Evolutionary conservation across 2,113 vertebrate species (phyloP).

Genomic region (Thomomys bottae): DNA sequence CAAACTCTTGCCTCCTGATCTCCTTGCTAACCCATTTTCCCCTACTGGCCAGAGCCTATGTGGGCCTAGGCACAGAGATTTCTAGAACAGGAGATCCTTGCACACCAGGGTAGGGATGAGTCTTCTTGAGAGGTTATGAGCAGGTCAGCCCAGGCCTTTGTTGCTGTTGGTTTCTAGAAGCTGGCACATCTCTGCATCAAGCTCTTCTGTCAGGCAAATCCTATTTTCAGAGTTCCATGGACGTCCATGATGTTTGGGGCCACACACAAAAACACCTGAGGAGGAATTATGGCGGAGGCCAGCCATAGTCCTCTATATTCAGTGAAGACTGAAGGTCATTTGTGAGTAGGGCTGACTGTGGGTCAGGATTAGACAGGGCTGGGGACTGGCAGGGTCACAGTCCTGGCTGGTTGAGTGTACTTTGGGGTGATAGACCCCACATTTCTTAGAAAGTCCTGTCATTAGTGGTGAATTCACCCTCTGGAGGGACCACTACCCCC

Average conservation of each 20-base stretch:
- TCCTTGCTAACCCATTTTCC: background rate
- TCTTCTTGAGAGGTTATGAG: background rate
- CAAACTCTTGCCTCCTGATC: background rate
- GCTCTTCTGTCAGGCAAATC: background rate
- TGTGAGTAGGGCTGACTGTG: background rate
- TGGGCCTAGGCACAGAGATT: background rate
- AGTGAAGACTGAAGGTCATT: background rate
- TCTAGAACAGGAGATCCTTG: background rate
- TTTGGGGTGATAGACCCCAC: background rate
- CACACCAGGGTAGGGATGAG: background rate
- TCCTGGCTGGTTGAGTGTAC: background rate
- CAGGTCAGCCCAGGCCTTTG: background rate
- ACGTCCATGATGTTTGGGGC: background rate
- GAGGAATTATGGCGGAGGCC: background rate
- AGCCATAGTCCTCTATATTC: background rate
- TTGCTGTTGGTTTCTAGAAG: background rate
- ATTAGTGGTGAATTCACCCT: background rate
- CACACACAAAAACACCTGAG: background rate
- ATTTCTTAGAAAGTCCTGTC: background rate
- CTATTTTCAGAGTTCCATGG: background rate
- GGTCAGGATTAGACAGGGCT: background rate
- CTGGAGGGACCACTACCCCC: background rate
- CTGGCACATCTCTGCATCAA: background rate
- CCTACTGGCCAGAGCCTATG: background rate
- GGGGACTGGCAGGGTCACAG: background rate